Evolutionary conservation across 2,113 vertebrate genomes (phyloP).

Genomic region (Mus musculus): DNA sequence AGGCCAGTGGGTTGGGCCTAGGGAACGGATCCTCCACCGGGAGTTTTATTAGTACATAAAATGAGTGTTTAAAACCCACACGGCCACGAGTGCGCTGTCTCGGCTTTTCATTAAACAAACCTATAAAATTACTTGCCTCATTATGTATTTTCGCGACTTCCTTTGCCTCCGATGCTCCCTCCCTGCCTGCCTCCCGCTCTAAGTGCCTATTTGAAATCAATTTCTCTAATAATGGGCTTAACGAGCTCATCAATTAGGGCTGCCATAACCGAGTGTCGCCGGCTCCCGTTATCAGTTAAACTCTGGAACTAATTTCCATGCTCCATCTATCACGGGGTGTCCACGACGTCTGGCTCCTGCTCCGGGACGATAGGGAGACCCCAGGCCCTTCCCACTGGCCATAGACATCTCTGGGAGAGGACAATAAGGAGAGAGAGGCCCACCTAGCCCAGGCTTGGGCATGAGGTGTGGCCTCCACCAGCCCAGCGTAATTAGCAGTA

Average conservation of each 20-base stretch:
- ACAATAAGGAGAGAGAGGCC: not conserved
- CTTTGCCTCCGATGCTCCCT: slow-evolving; percentile 90
- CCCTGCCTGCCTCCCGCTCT: slow-evolving; percentile 93
- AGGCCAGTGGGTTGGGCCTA: slow-evolving; percentile 87
- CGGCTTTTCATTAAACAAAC: slow-evolving; percentile 99
- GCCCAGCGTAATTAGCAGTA: slow-evolving; percentile 92
- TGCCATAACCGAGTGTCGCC: slow-evolving; percentile 98
- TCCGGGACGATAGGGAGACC: slow-evolving; percentile 93
- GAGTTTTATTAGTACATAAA: slow-evolving; percentile 91
- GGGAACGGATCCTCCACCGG: slow-evolving; percentile 83
- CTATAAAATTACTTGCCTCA: slow-evolving; percentile 99
- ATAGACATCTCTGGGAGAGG: not conserved
- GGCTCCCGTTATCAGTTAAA: slow-evolving; percentile 96
- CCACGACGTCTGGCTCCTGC: slow-evolving; percentile 91
- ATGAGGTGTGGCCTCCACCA: slow-evolving; percentile 45
- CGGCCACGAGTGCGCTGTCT: slow-evolving; percentile 88
- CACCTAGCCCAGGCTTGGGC: not conserved
- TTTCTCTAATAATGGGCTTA: slow-evolving; percentile 99
- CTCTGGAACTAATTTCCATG: slow-evolving; percentile 96
- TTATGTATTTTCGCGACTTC: slow-evolving; percentile 97
- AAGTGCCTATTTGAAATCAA: slow-evolving; percentile 99
- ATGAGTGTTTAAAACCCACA: slow-evolving; percentile 91
- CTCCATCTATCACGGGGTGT: slow-evolving; percentile 95
- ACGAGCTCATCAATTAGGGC: slow-evolving; percentile 99
- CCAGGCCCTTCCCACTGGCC: slow-evolving; percentile 77